Percentiles rank a stretch among this genome's conserved stretches.
These are phyloP conservation scores for Sicus ferrugineus DNA, from an alignment of 2,888 invertebrate species.

Conservation along the genomic window DNA sequence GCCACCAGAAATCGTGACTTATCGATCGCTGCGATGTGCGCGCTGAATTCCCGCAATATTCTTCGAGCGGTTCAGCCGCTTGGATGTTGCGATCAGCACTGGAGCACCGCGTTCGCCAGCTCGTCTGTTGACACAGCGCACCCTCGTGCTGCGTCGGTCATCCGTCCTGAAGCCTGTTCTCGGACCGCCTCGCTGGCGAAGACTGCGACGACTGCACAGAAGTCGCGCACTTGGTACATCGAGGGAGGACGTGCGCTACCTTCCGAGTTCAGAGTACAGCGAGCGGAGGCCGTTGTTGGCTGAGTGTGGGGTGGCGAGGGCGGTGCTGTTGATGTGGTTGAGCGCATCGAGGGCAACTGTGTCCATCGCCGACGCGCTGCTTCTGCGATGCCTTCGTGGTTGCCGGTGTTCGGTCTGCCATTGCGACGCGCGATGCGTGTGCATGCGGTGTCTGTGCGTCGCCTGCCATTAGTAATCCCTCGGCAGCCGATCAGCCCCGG, in stretches of 20 bases:
- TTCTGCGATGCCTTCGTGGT: too few species aligned
- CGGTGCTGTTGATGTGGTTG: too few species aligned
- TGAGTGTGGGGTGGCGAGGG: too few species aligned
- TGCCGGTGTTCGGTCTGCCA: too few species aligned
- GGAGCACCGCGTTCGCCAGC: not conserved
- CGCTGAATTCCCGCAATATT: constrained; percentile 63
- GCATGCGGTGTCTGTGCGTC: not conserved
- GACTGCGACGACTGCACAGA: constrained; percentile 40
- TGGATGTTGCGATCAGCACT: constrained; percentile 25
- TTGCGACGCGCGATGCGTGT: not conserved
- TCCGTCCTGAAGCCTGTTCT: constrained; percentile 23
- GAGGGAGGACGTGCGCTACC: not conserved
- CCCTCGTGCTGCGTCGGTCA: not conserved
- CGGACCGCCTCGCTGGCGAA: constrained; percentile 21
- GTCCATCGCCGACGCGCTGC: too few species aligned
- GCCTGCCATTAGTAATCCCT: not conserved
- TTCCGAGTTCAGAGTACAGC: too few species aligned
- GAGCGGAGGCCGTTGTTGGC: too few species aligned
- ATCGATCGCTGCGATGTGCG: constrained; percentile 64
- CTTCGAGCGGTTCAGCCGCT: constrained; percentile 36
- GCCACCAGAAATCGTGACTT: constrained; percentile 59
- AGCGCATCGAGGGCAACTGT: too few species aligned
- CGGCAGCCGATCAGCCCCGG: too few species aligned
- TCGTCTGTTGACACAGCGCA: constrained; percentile 8
- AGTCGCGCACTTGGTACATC: constrained; percentile 8